Evolutionary conservation across 64 coral and sea anemone species (phyloP), one percentile per base, ranked within the genome.

Genomic region (Pachyseris speciosa): DNA sequence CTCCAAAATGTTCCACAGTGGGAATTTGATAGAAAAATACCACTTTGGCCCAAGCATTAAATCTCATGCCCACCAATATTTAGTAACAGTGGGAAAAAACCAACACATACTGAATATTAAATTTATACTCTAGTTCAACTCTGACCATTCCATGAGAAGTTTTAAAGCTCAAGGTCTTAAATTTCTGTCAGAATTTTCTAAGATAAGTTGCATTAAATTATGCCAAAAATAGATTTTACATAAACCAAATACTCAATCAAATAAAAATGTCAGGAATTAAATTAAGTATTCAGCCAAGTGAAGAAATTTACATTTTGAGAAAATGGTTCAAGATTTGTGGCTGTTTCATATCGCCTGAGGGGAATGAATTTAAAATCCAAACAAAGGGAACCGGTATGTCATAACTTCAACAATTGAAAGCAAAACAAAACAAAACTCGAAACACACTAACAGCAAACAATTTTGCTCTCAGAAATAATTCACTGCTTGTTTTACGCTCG

Each of bases 281-380:
- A 1, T 19, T 39, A 16, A 61, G 27, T 61, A 58, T 63, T 81
- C 77, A 63, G 31, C 2, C 19, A 60, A 40, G 32, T 60, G 11
- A 38, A 63, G 32, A 61, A 37, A 39, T 60, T 55, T 59, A 31
- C 52, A 60, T 55, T 33, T 80, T 51, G 10, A 74, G n/a, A 71
- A 74, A 24, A 38, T 74, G 39, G 20, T 17, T 33, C 40, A 33
- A 32, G 26, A 34, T 57, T 27, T 37, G 10, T 36, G 16, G 47
- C 17, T 79, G n/a, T 79, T 36, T n/a, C 75, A 34, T 4, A 67
- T 79, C 1, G 75, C 75, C 75, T 1, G 16, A 79, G 75, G 75
- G 26, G 15, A 39, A 26, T 28, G 20, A 52, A 25, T 27, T 37
- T 39, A 81, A 81, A 61, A 61, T 16, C 31, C 16, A 32, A 37